phyloP scores from a whole-genome alignment of 2,888 invertebrate genomes.

The Spilosoma lubricipeda region DNA sequence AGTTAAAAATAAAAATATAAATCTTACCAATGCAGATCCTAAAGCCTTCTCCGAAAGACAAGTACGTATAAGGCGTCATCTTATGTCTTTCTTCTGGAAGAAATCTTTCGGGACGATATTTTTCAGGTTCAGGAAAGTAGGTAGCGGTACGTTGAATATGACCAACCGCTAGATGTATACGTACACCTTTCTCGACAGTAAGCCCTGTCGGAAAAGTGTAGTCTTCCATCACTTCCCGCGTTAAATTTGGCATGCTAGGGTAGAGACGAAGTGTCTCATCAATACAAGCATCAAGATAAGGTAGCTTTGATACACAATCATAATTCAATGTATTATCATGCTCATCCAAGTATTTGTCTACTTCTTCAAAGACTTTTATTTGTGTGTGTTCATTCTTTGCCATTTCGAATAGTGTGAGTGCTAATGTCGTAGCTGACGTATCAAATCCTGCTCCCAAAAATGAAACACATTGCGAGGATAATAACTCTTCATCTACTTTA shows the following conservation, averaged over 20 bases:
- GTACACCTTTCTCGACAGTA: slow-evolving; percentile 44
- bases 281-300: slow-evolving; percentile 61
- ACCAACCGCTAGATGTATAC: slow-evolving; percentile 33
- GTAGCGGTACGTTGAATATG: slow-evolving; percentile 73
- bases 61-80: slow-evolving; percentile 21
- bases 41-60: slow-evolving; percentile 70
- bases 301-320: slow-evolving; percentile 60
- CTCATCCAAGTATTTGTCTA: slow-evolving; percentile 57
- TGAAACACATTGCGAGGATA: slow-evolving; percentile 81
- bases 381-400: slow-evolving; percentile 59
- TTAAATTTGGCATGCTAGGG: slow-evolving; percentile 57
- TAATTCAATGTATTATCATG: slow-evolving; percentile 53
- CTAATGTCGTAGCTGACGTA: slow-evolving; percentile 59
- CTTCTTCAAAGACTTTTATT: slow-evolving; percentile 54
- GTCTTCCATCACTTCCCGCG: slow-evolving; percentile 51
- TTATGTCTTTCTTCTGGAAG: slow-evolving; percentile 72
- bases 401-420: slow-evolving; percentile 61
- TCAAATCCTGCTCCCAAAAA: slow-evolving; percentile 75
- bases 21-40: slow-evolving; percentile 22
- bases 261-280: slow-evolving; percentile 61
- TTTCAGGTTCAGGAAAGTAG: slow-evolving; percentile 80
- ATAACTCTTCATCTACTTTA: slow-evolving; percentile 67
- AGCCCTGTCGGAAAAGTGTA: slow-evolving; percentile 54
- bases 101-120: slow-evolving; percentile 85
- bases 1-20: slow-evolving; percentile 9